phyloP scores from a whole-genome alignment of 2,113 vertebrate genomes.

The Eudyptes chrysolophus region DNA sequence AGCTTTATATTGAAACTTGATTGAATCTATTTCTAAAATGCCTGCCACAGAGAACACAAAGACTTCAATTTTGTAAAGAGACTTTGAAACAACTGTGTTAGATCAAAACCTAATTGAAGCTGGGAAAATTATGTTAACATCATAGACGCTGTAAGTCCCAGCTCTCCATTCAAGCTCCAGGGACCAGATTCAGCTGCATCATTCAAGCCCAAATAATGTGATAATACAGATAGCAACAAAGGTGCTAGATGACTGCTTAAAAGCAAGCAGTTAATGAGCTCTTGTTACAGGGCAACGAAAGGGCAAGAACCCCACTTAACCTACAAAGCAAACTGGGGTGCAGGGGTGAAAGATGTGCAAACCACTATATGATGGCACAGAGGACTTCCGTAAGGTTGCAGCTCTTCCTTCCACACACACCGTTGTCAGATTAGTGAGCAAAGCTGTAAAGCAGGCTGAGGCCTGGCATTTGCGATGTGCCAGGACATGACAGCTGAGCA shows the following conservation, averaged over 20 bases:
- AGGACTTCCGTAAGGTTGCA: no score
- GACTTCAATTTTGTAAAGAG: not conserved
- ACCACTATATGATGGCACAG: accelerated
- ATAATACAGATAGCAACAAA: not conserved
- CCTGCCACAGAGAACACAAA: not conserved
- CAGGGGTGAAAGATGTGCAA: no score
- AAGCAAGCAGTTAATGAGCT: not conserved
- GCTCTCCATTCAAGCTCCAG: not conserved
- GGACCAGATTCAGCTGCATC: not conserved
- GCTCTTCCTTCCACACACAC: not conserved
- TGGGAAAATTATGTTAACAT: not conserved
- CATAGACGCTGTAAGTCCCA: not conserved
- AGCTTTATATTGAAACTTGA: not conserved
- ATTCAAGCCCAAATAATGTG: not conserved
- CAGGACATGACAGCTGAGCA: not conserved
- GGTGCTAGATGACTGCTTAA: not conserved
- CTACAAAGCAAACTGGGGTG: not conserved
- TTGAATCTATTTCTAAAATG: not conserved
- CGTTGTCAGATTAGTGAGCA: not conserved
- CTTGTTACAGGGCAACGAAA: not conserved
- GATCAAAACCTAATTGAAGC: not conserved
- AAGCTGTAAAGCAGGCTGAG: not conserved
- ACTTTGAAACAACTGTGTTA: not conserved
- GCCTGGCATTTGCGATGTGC: not conserved
- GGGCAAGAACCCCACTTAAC: not conserved